Evolutionary conservation across 2,113 vertebrate species (phyloP).

Genomic region (Platycercus adscitus): DNA sequence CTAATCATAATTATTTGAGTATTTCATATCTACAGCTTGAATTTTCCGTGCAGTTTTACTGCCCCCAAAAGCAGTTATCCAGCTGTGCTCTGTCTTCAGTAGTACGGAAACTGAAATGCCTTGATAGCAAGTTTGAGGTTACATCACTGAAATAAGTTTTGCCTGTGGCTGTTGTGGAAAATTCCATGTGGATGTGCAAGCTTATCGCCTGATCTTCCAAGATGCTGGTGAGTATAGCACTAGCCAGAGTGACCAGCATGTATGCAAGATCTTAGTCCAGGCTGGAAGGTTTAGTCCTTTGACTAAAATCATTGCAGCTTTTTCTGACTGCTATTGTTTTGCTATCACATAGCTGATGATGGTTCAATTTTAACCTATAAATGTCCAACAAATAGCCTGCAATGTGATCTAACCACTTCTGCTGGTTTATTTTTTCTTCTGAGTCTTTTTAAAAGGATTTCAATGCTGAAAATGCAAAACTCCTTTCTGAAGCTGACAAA

Average conservation of each 20-base stretch:
- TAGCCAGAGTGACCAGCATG: background rate
- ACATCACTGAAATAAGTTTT: conserved; percentile 12
- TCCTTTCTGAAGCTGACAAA: background rate
- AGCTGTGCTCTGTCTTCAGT: background rate
- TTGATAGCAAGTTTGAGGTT: conserved; percentile 37
- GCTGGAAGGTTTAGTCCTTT: background rate
- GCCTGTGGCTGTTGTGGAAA: background rate
- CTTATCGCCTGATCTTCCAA: conserved; percentile 23
- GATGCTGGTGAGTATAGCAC: background rate
- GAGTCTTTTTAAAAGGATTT: background rate
- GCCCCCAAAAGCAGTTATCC: background rate
- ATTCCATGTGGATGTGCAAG: conserved; percentile 47
- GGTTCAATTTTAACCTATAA: background rate
- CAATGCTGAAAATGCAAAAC: background rate
- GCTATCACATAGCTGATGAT: background rate
- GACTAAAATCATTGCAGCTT: background rate
- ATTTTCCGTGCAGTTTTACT: background rate
- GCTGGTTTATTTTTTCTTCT: background rate
- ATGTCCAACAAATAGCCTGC: background rate
- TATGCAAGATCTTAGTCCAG: background rate
- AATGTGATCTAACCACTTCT: background rate
- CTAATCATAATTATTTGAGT: background rate
- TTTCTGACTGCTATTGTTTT: conserved; percentile 15
- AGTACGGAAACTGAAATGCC: background rate
- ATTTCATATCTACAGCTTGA: background rate